Percentiles rank a stretch among this genome's conserved stretches.
These are phyloP conservation scores for Spizaetus ornatus DNA, from an alignment of 2,113 vertebrate species.

Conservation along the genomic window DNA sequence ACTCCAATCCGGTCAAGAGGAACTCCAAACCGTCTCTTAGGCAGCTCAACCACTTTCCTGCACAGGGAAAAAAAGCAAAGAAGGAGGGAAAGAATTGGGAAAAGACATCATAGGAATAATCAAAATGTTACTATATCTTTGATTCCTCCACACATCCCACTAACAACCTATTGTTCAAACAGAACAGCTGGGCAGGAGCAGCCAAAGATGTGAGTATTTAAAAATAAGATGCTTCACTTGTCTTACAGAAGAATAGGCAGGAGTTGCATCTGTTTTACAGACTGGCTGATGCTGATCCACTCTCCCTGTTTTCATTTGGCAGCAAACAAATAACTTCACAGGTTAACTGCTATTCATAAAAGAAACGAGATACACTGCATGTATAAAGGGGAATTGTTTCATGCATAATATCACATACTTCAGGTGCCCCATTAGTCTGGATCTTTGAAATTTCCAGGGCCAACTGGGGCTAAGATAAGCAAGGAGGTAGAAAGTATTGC, in stretches of 20 bases:
- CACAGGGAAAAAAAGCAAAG: not conserved
- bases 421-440: not conserved
- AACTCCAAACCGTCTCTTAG: conserved; percentile 76
- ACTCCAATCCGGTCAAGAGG: conserved; percentile 87
- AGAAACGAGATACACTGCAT: not conserved
- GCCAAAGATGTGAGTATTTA: not conserved
- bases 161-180: not conserved
- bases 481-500: not conserved
- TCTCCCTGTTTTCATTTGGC: not conserved
- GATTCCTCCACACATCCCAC: not conserved
- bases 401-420: not conserved
- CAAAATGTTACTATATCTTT: not conserved
- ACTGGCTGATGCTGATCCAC: not conserved
- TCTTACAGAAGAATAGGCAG: not conserved
- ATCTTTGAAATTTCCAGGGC: not conserved
- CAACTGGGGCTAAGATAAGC: not conserved
- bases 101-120: not conserved
- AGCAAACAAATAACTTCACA: not conserved
- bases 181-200: not conserved
- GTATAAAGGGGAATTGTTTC: not conserved
- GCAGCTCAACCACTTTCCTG: conserved; percentile 79
- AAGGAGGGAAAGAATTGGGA: not conserved
- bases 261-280: not conserved
- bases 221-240: not conserved
- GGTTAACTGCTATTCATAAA: not conserved